Percentiles rank a stretch among this genome's conserved stretches.
Conservation (phyloP, 2,888 invertebrate genomes). For the Apoda limacodes region DNA sequence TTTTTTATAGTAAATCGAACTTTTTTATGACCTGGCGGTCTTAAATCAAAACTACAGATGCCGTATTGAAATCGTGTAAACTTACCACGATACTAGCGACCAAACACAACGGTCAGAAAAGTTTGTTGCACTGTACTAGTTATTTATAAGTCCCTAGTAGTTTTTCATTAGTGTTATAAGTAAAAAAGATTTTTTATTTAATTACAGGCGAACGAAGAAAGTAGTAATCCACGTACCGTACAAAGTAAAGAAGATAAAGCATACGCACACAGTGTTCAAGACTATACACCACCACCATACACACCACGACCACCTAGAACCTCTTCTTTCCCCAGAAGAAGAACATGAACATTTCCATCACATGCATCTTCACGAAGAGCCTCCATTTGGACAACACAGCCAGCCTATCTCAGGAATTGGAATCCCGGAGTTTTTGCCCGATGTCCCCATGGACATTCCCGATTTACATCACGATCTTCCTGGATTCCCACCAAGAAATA, state of each 20-base stretch:
- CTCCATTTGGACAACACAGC: constrained; percentile 37
- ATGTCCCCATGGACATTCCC: constrained; percentile 33
- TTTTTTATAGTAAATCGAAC: too few relatives aligned
- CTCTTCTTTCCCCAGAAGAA: constrained; percentile 37
- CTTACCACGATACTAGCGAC: too few relatives aligned
- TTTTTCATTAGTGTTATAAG: too few relatives aligned
- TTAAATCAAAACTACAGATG: too few relatives aligned
- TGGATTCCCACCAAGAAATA: constrained; percentile 29
- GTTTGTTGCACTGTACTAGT: too few relatives aligned
- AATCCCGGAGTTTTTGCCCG: constrained; percentile 57
- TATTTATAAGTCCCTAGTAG: too few relatives aligned
- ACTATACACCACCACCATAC: constrained; percentile 71
- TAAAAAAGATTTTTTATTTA: too few relatives aligned
- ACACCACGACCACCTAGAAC: constrained; percentile 38
- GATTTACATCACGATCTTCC: constrained; percentile 35
- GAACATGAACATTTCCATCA: constrained; percentile 65
- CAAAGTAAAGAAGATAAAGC: constrained; percentile 76
- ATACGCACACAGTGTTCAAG: constrained; percentile 79
- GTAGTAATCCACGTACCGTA: constrained; percentile 77
- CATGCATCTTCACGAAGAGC: constrained; percentile 48
- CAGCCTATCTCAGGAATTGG: constrained; percentile 43
- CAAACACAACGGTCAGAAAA: too few relatives aligned
- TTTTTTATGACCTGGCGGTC: too few relatives aligned
- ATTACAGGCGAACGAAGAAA: constrained; percentile 68
- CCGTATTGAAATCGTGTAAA: too few relatives aligned